Evolutionary conservation across 2,888 invertebrate genomes (phyloP), one percentile per base, ranked within the genome.

Genomic region (Homarus gammarus): DNA sequence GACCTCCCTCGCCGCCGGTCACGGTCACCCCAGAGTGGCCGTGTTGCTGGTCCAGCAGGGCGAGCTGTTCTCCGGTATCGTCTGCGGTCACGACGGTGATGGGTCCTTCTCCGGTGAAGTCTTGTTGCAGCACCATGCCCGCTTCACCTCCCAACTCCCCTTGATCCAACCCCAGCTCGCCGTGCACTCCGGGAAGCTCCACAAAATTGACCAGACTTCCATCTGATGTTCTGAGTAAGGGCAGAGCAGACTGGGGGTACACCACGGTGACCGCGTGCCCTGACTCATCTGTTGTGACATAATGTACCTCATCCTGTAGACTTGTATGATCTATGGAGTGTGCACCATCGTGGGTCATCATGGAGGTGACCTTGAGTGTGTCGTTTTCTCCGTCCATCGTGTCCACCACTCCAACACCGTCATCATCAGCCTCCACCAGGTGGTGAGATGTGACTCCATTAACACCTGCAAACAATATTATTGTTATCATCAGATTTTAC

Each of bases 1-100:
- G 84, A n/a, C 72, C n/a, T 22, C 81, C 88, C 6, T 88, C 88
- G 6, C 84, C 64, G 12, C 75, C 75, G 6, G 78, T 84, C 68
- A 85, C 70, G 22, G 77, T 77, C 49, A 83, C 79, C 12, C 87
- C 40, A n/a, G 77, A 68, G 18, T 77, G 77, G 18, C 79, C 81
- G 38, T 84, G 88, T 33, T 83, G 75, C 8, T 84, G 73, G n/a
- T 88, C 81, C 12, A 91, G 56, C n/a, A 90, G 77, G 22, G 86
- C 75, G 31, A 91, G 64, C 38, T 91, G 91, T 12, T 84, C 88
- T 49, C 78, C 79, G 5, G 84, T 73, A 38, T 88, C 88, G n/a
- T 91, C 91, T 15, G 91, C 84, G 31, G 88, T 78, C 51, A 91
- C 85, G 31, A 91, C 88, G 12, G 90, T 87, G n/a, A 90, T 84